Base-by-base conservation (phyloP, 92 coral and sea anemone species). In the Porites divaricata region DNA sequence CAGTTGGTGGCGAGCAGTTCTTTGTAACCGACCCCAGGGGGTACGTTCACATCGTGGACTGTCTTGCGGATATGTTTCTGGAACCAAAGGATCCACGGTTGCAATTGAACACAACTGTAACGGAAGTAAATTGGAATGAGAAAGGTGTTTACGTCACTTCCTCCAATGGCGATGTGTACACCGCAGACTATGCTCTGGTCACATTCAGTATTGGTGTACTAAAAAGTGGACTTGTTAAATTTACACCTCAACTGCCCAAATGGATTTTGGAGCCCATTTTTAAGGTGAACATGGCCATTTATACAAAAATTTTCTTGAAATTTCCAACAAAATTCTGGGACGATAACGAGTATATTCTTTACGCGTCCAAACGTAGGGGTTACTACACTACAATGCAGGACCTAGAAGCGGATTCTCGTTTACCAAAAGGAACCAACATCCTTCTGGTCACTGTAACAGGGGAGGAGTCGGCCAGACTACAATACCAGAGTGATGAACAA, bases 201-300 rank as follows among this genome's bases (percentile, higher is more conserved):
- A 92, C 98, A 6, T 95, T 95, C 70, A 95, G 96, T 72, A 89
- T 89, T 10, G 96, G 95, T 0, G 98, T 95, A 1, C 88, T 95
- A 6, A 90, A 89, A 11, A 92, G 91, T 52, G 88, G 86, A 79
- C 63, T 79, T 28, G 98, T 95, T 24, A 67, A 25, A 54, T 95
- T 95, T 79, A 52, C 8, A 0, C 98, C 96, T 9, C 71, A 68
- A 11, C 91, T 95, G 15, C 98, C 96, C 9, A 59, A 59, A 20
- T 93, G 96, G 96, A 93, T 93, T 65, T 24, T 81, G 75, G 90
- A 93, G 72, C 88, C 96, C 83, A 90, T 95, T 24, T 79, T 68
- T 58, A 81, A 72, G 83, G 51, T 90, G 67, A 93, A 87, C 8
- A 21, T 92, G 84, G 75, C 84, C 0, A 57, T 63, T 35, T 92